Percentiles rank a stretch among this genome's conserved stretches.
Conservation (phyloP, 2,797 vertebrate genomes). For the Aplochiton taeniatus region DNA sequence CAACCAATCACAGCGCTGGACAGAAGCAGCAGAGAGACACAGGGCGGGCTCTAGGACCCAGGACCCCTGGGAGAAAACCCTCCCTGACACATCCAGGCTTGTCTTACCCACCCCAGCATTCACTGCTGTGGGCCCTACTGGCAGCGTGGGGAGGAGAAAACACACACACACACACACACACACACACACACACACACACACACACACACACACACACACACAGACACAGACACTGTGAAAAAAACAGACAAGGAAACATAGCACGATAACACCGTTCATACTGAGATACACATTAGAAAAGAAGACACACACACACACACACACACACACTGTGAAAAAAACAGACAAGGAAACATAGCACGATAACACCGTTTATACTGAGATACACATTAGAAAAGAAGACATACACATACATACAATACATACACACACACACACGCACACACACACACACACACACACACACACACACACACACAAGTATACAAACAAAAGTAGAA, state of each 20-base stretch:
- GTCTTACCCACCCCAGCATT: conserved; percentile 75
- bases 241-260: conserved; percentile 30
- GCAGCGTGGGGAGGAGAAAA: conserved; percentile 68
- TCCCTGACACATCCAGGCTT: conserved; percentile 3
- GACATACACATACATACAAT: conserved; percentile 2
- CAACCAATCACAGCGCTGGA: conserved; percentile 37
- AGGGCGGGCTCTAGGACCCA: conserved; percentile 25
- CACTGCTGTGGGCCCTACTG: conserved; percentile 65
- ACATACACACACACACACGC: conserved; percentile 30
- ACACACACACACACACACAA: conserved; percentile 4
- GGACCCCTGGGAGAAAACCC: conserved; percentile 36
- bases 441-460: conserved; percentile 1
- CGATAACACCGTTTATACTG: conserved; percentile 3
- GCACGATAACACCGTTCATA: conserved; percentile 7
- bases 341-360: conserved; percentile 34
- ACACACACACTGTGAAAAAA: conserved; percentile 39
- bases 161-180: conserved; percentile 44
- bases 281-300: conserved; percentile 7
- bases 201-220: conserved; percentile 39
- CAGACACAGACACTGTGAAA: conserved; percentile 39
- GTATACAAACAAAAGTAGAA: background rate
- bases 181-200: conserved; percentile 22
- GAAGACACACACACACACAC: conserved; percentile 14
- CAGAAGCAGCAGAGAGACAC: conserved; percentile 40
- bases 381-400: conserved; percentile 6